Base-by-base conservation (phyloP, 2,888 invertebrate species). In the Argyra leucocephala region DNA sequence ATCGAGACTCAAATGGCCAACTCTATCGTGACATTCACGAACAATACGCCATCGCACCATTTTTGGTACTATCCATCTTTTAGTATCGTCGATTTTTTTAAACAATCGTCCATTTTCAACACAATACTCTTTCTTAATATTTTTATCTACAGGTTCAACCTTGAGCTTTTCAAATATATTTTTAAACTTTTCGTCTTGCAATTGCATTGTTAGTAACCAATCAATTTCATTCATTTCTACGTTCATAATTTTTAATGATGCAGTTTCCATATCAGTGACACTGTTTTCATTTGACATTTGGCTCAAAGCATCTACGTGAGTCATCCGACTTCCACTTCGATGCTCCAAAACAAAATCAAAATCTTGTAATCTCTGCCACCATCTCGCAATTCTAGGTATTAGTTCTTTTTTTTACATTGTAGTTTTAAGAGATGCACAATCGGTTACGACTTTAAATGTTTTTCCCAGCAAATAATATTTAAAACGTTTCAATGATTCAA, bases 1-100 rank as follows among this genome's bases (percentile, higher is more conserved):
- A 21, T 70, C 69, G 0, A 68, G 4, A 9, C 67, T 65, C 57
- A 70, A 72, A 57, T 73, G 72, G 9, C 57, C 57, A 21, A 9
- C 3, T 70, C 71, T 4, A 67, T 73, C 71, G 37, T 72, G 71
- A 48, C 67, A 66, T 4, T 62, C 24, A 63, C 66, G 67, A 1
- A 68, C 63, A 9, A 72, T 66, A 15, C 69, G 62, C 71, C 70
- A 71, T 24, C 67, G 59, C 1, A 68, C 57, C 0, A 63, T 31
- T 24, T 67, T 63, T 5, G 71, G 70, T 9, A 72, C 68, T 6
- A 71, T 70, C 22, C 70, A 61, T n/a, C 61, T 65, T 23, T 26
- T 65, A 24, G 18, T 12, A 24, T 61, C 63, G 7, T 58, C 63
- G 21, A n/a, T 24, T 60, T 61, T 65, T 15, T 67, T 65, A 61